These are phyloP conservation scores for Apostichopus parvimensis DNA, from an alignment of 35 echinoderm and acorn worm species.

Conservation along the genomic window DNA sequence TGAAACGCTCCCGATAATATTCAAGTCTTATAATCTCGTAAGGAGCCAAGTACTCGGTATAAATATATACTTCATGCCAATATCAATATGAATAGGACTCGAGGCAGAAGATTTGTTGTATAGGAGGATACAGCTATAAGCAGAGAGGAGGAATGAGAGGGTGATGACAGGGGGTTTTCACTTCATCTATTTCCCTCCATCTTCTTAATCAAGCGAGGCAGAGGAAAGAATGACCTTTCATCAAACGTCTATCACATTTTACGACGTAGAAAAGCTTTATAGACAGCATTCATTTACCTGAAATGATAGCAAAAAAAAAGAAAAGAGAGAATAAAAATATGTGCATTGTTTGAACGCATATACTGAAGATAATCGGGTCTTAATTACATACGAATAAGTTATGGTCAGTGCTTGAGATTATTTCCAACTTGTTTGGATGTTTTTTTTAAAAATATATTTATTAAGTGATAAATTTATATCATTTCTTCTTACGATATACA, in stretches of 20 bases:
- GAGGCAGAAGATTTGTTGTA: not conserved
- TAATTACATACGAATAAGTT: too few species aligned
- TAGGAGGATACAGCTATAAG: not conserved
- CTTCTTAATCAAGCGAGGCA: not conserved
- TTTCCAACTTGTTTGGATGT: too few species aligned
- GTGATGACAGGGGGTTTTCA: constrained; percentile 25
- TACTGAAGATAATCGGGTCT: too few species aligned
- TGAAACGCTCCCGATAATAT: constrained; percentile 20
- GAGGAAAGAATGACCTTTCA: constrained; percentile 4
- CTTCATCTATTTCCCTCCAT: constrained; percentile 11
- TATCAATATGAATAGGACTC: constrained; percentile 16
- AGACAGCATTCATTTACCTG: not conserved
- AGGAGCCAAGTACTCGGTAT: not conserved
- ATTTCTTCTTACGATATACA: too few species aligned
- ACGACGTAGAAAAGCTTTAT: not conserved
- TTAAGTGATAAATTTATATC: too few species aligned
- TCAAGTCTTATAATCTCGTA: constrained; percentile 32
- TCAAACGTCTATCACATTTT: not conserved
- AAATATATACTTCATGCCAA: not conserved
- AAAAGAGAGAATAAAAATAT: not conserved
- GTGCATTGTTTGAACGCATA: too few species aligned
- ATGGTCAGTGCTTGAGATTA: too few species aligned
- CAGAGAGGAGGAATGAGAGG: constrained; percentile 24
- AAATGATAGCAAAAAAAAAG: not conserved
- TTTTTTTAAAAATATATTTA: too few species aligned